Percentiles rank a stretch among this genome's conserved stretches.
Evolutionary conservation across 2,888 invertebrate species (phyloP).

Genomic region (Synergus itoensis): DNA sequence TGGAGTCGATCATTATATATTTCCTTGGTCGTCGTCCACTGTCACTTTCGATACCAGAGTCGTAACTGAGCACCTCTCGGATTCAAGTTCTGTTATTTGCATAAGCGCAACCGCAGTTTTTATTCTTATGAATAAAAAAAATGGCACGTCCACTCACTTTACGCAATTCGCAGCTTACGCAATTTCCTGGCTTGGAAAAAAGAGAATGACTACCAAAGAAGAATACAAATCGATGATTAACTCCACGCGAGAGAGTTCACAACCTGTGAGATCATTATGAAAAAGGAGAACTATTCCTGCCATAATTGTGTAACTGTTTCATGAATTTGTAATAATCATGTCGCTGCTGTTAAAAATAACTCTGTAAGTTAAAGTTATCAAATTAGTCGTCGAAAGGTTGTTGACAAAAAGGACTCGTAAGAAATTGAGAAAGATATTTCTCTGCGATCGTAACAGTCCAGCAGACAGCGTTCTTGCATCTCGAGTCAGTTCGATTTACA

Average conservation of each 20-base stretch:
- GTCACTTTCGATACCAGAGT: constrained; percentile 22
- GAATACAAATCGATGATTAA: constrained; percentile 21
- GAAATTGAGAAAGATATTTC: constrained; percentile 24
- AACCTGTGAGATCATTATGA: neutral
- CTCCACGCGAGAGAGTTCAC: neutral
- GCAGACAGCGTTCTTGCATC: constrained; percentile 27
- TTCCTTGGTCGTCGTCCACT: neutral
- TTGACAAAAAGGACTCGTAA: neutral
- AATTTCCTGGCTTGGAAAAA: constrained; percentile 16
- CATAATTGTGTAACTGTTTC: no score
- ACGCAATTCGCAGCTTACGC: constrained; percentile 10
- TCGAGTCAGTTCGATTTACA: constrained; percentile 34
- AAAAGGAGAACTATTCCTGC: no score
- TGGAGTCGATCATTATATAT: constrained; percentile 12
- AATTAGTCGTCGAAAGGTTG: neutral
- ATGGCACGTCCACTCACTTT: constrained; percentile 25
- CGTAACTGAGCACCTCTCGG: constrained; percentile 20
- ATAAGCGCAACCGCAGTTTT: constrained; percentile 6
- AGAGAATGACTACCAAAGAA: neutral
- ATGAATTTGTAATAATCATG: neutral
- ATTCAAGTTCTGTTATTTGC: constrained; percentile 28
- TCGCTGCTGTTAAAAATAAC: neutral
- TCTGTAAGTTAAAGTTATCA: neutral
- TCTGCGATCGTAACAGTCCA: constrained; percentile 16
- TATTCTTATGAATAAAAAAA: neutral